Evolutionary conservation across 2,888 invertebrate species (phyloP).

Genomic region (Maniola hyperantus): DNA sequence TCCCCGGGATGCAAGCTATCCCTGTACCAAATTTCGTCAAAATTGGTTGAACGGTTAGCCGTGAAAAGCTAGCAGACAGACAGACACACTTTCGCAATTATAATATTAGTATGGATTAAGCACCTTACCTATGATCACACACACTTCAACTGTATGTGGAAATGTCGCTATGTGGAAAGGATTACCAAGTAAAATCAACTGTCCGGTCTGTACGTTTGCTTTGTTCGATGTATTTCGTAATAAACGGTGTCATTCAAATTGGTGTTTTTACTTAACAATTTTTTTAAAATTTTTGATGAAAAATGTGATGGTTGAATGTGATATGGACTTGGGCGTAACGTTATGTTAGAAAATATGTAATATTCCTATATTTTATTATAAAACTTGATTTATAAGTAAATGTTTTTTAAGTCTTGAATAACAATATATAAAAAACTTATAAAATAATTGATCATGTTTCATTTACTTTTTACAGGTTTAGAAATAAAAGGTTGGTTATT

Average conservation of each 20-base stretch:
- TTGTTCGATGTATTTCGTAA: too few species aligned
- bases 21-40: too few species aligned
- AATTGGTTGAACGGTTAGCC: too few species aligned
- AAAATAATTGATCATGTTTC: conserved; percentile 30
- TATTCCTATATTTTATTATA: conserved; percentile 78
- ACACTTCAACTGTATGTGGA: too few species aligned
- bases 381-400: conserved; percentile 50
- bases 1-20: too few species aligned
- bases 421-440: conserved; percentile 52
- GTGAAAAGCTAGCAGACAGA: too few species aligned
- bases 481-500: background rate
- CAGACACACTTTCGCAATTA: too few species aligned
- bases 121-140: too few species aligned
- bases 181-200: too few species aligned
- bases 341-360: conserved; percentile 43
- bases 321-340: conserved; percentile 56
- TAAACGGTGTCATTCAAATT: background rate
- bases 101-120: too few species aligned
- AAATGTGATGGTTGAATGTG: conserved; percentile 77
- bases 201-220: too few species aligned
- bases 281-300: conserved; percentile 39
- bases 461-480: conserved; percentile 30
- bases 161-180: too few species aligned
- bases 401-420: conserved; percentile 70
- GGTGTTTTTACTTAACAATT: conserved; percentile 19